Base-by-base conservation (phyloP, 2,888 invertebrate genomes). In the Lathronympha strigana region DNA sequence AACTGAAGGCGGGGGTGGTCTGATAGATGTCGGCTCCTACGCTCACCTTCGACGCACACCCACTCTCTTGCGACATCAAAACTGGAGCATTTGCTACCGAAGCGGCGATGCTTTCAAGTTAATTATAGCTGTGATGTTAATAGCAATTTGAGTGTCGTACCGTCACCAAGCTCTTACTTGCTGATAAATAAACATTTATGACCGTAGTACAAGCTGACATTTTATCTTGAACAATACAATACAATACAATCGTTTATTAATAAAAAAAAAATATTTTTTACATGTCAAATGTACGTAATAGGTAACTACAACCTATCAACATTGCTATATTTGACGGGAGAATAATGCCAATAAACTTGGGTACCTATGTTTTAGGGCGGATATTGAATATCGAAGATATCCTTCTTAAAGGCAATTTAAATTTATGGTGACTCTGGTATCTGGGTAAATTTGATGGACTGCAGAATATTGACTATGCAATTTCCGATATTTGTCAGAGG, bases 1-100 rank as follows among this genome's bases (percentile, higher is more conserved):
- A 75, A 71, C 71, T 70, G 67, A 69, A 67, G 75, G 76, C 82
- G 86, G 84, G 81, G 82, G 84, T 80, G 84, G 83, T 38, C 78
- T 82, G 86, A 83, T 83, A 80, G 84, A 82, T 78, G 82, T 75
- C 78, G 72, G 84, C 86, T 83, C 87, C 88, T 86, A 87, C 88
- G 86, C 87, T 80, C 77, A 74, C 76, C 76, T 75, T 80, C 83
- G 80, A 78, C 78, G 80, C 78, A 84, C 88, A 82, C 88, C 88
- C 83, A 88, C 88, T 68, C 69, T 58, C 80, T 88, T 88, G 82
- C 88, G 84, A 84, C 88, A 88, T 80, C 78, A 78, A 76, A 89
- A 84, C 87, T 88, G 74, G 89, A 88, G 84, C 88, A 86, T 78
- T 84, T 77, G 82, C 83, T 84, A 82, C 84, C 78, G 77, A 63